Evolutionary conservation across 2,113 vertebrate species (phyloP).

Genomic region (Mustela lutreola): DNA sequence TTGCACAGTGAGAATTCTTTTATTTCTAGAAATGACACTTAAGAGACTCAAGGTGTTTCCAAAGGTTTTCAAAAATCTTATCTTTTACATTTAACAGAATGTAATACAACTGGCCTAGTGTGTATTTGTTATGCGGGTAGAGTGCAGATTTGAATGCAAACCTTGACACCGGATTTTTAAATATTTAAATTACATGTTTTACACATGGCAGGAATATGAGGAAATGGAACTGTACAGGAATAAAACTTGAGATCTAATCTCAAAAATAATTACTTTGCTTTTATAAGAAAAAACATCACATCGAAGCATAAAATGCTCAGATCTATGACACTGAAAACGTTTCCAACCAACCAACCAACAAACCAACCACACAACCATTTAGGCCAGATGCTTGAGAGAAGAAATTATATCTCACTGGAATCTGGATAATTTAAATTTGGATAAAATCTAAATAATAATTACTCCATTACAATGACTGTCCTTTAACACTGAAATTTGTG

Average conservation of each 20-base stretch:
- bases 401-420: not conserved
- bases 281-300: slow-evolving; percentile 19
- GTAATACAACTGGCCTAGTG: not conserved
- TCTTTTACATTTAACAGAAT: slow-evolving; percentile 41
- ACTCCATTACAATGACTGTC: not conserved
- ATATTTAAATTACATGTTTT: slow-evolving; percentile 8
- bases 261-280: slow-evolving; percentile 8
- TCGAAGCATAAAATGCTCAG: not conserved
- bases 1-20: not conserved
- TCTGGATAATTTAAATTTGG: slow-evolving; percentile 3
- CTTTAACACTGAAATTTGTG: not conserved
- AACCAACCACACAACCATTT: not conserved
- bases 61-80: not conserved
- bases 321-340: not conserved
- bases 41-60: not conserved
- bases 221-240: not conserved
- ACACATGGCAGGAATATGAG: not conserved
- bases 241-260: slow-evolving; percentile 55
- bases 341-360: not conserved
- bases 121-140: not conserved
- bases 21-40: slow-evolving; percentile 11
- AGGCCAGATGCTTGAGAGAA: not conserved
- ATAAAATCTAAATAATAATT: slow-evolving; percentile 35
- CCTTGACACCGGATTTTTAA: not conserved
- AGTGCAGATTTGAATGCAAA: slow-evolving; percentile 17